These are phyloP conservation scores for Bombus confusus DNA, from an alignment of 1,140 invertebrate species.

Conservation along the genomic window DNA sequence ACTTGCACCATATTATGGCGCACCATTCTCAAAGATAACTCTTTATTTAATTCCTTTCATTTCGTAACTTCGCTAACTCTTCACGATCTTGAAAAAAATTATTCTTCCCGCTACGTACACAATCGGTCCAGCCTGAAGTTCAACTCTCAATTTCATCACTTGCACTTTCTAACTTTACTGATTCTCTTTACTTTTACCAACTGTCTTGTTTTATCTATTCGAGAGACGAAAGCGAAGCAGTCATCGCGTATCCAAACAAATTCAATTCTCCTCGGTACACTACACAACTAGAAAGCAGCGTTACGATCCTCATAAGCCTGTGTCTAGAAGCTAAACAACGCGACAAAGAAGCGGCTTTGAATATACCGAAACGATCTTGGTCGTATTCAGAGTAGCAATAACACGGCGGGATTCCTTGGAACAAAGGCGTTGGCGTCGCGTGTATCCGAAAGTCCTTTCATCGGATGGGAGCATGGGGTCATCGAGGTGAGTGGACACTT, in stretches of 20 bases:
- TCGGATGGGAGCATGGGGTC: constrained; percentile 26
- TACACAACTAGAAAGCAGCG: background rate
- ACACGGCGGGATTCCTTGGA: constrained; percentile 6
- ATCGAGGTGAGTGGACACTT: constrained; percentile 43
- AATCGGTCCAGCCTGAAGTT: background rate
- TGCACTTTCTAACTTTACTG: background rate
- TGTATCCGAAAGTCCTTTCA: constrained; percentile 36
- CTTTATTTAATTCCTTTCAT: background rate
- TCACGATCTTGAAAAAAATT: background rate
- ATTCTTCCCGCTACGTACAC: background rate
- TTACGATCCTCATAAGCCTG: background rate
- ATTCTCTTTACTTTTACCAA: background rate
- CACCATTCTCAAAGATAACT: background rate
- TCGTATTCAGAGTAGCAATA: constrained; percentile 21
- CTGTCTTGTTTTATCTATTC: too few species aligned
- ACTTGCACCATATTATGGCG: too few species aligned
- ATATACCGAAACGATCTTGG: background rate
- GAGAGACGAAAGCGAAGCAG: too few species aligned
- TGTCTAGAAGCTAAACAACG: background rate
- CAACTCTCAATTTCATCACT: background rate
- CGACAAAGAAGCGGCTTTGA: background rate
- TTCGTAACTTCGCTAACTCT: background rate
- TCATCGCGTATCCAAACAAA: background rate
- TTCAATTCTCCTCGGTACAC: background rate
- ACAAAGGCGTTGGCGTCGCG: background rate